Evolutionary conservation across 2,797 vertebrate species (phyloP).

Genomic region (Chrysocyon brachyurus): DNA sequence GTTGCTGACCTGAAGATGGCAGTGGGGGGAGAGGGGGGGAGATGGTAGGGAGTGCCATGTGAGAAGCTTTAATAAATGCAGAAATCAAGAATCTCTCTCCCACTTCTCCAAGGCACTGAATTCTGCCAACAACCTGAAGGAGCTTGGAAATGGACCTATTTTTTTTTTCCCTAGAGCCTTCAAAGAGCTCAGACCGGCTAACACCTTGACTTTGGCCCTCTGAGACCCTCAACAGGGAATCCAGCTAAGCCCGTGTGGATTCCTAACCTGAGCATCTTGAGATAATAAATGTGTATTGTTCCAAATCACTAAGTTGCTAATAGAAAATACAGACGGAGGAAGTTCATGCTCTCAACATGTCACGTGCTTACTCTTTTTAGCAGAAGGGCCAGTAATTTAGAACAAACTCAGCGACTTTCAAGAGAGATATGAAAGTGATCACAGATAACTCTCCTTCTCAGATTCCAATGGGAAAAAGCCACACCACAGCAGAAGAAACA

Average conservation of each 20-base stretch:
- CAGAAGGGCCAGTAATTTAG: background rate
- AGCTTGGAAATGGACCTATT: background rate
- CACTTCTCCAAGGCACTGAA: background rate
- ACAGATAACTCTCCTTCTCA: background rate
- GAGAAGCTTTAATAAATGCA: background rate
- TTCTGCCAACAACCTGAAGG: background rate
- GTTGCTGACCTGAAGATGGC: background rate
- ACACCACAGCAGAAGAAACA: background rate
- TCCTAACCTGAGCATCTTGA: background rate
- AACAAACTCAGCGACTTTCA: slow-evolving; percentile 49
- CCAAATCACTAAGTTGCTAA: background rate
- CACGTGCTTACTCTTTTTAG: background rate
- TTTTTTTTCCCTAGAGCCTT: background rate
- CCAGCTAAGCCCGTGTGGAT: background rate
- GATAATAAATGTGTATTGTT: background rate
- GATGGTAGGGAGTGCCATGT: background rate
- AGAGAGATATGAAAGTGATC: slow-evolving; percentile 9
- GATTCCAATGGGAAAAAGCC: background rate
- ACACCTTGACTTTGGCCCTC: background rate
- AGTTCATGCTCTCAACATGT: background rate
- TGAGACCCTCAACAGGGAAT: background rate
- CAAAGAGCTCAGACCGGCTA: background rate
- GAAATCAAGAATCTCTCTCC: background rate
- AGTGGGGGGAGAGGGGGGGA: too few relatives aligned
- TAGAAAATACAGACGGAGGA: background rate